Conservation (phyloP, 2,888 invertebrate genomes). For the Bembecia ichneumoniformis region DNA sequence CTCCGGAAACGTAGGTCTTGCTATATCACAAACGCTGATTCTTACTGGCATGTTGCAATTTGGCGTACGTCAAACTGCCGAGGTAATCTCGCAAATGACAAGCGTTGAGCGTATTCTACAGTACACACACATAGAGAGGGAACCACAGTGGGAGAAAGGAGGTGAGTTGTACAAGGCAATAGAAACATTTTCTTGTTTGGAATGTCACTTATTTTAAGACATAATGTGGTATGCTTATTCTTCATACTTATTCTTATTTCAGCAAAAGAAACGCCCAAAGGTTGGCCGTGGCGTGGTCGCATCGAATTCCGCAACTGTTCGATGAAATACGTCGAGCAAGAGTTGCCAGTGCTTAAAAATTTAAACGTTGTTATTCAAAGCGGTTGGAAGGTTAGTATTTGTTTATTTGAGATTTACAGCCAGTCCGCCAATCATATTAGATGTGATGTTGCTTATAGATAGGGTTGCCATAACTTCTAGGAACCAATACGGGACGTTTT, state of each 20-base stretch:
- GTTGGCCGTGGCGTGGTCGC: slow-evolving; percentile 80
- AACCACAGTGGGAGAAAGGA: slow-evolving; percentile 66
- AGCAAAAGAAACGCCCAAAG: slow-evolving; percentile 67
- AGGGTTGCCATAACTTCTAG: no score
- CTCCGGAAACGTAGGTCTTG: slow-evolving; percentile 79
- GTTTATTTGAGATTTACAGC: no score
- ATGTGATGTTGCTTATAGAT: not conserved
- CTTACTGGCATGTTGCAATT: slow-evolving; percentile 81
- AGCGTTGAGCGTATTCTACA: slow-evolving; percentile 81
- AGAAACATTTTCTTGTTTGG: not conserved
- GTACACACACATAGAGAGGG: slow-evolving; percentile 79
- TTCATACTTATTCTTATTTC: slow-evolving; percentile 13
- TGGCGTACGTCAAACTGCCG: slow-evolving; percentile 79
- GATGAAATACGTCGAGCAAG: slow-evolving; percentile 76
- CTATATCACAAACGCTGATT: slow-evolving; percentile 78
- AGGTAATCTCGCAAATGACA: slow-evolving; percentile 79
- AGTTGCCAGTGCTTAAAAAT: slow-evolving; percentile 80
- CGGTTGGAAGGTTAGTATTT: slow-evolving; percentile 74
- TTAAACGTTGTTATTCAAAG: slow-evolving; percentile 78
- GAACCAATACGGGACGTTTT: no score
- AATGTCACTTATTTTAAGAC: no score
- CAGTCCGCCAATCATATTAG: no score
- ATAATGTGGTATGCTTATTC: not conserved
- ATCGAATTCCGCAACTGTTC: slow-evolving; percentile 75
- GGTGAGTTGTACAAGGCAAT: slow-evolving; percentile 20